Evolutionary conservation across 2,797 vertebrate genomes (phyloP).

Genomic region (Crax fasciolata): DNA sequence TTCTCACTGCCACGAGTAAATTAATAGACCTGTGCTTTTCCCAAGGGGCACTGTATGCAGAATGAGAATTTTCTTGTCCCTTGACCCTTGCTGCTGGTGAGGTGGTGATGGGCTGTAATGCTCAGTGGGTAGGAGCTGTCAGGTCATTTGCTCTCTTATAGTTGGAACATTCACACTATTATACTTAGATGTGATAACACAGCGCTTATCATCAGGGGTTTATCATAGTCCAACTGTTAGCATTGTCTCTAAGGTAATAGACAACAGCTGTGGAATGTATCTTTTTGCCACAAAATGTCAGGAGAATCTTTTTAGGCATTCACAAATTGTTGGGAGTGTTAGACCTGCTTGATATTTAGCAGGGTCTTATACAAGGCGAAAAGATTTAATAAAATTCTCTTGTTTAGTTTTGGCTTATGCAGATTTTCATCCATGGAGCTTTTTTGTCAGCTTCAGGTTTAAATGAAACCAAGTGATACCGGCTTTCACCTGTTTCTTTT

Average conservation of each 20-base stretch:
- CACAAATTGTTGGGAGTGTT: not conserved
- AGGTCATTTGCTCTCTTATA: constrained; percentile 43
- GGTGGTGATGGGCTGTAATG: not conserved
- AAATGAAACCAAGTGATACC: not conserved
- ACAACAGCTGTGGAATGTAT: constrained; percentile 26
- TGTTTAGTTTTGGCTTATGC: not conserved
- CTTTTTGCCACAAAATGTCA: not conserved
- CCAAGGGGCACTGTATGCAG: constrained; percentile 42
- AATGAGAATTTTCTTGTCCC: constrained; percentile 50
- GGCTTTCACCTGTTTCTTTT: not conserved
- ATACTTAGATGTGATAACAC: constrained; percentile 17
- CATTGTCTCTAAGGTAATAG: constrained; percentile 39
- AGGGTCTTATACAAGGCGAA: not conserved
- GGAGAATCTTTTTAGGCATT: not conserved
- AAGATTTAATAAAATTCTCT: not conserved
- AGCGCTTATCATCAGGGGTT: constrained; percentile 19
- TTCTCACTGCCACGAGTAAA: constrained; percentile 66
- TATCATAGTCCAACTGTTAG: constrained; percentile 12
- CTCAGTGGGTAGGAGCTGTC: not conserved
- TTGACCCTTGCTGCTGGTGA: constrained; percentile 21
- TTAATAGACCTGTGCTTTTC: constrained; percentile 58
- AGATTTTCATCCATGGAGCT: not conserved
- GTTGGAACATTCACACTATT: constrained; percentile 10
- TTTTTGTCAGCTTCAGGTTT: not conserved
- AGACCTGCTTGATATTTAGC: not conserved